phyloP scores from a whole-genome alignment of 2,888 invertebrate genomes.

The Exephanes ischioxanthus region DNA sequence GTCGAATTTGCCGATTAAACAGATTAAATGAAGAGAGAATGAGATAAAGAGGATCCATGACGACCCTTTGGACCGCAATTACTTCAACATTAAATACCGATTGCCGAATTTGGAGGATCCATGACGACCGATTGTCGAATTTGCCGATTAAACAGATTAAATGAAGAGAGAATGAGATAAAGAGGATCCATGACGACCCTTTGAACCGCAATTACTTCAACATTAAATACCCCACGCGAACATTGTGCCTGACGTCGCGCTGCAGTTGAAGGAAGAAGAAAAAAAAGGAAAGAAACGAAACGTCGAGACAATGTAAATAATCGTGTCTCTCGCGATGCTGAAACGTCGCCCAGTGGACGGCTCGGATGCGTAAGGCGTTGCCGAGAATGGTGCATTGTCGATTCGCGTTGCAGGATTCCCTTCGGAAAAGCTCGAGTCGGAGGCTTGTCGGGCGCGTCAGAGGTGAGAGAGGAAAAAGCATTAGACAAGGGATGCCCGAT shows the following conservation, averaged over 20 bases:
- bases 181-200: conserved; percentile 5
- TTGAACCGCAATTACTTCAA: background rate
- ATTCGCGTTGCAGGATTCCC: conserved; percentile 69
- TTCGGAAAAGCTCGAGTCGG: conserved; percentile 67
- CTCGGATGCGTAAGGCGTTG: conserved; percentile 25
- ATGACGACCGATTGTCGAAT: background rate
- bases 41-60: conserved; percentile 5
- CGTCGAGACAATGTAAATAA: conserved; percentile 58
- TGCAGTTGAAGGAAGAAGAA: background rate
- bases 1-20: background rate
- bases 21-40: conserved; percentile 9
- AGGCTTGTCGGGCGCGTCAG: conserved; percentile 43
- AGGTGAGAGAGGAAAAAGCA: conserved; percentile 20
- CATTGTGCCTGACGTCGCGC: background rate
- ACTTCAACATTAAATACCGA: background rate
- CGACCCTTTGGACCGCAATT: background rate
- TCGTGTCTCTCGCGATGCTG: conserved; percentile 42
- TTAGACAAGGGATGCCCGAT: conserved; percentile 10
- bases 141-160: conserved; percentile 20
- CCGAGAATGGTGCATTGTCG: conserved; percentile 34
- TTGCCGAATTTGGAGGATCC: too few relatives aligned
- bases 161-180: background rate
- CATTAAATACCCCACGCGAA: background rate
- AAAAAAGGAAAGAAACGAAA: conserved; percentile 25
- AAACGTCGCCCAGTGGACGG: conserved; percentile 18